Conservation (phyloP, 2,113 vertebrate species). For the Phalacrocorax brasilianus region DNA sequence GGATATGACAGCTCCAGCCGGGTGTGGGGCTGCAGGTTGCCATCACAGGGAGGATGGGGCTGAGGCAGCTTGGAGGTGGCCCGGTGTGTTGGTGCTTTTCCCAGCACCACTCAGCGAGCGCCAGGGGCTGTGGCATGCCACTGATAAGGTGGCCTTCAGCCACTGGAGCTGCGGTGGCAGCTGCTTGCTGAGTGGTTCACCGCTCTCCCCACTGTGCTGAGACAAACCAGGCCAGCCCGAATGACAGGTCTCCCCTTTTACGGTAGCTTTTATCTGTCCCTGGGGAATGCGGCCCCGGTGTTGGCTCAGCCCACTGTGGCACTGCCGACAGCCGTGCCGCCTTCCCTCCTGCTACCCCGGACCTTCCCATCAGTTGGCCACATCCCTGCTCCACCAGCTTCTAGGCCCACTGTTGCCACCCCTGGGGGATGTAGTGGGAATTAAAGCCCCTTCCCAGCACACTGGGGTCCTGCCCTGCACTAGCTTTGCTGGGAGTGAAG, state of each 20-base stretch:
- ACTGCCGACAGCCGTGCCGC: fast-evolving
- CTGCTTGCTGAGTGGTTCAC: not conserved
- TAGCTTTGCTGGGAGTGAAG: not conserved
- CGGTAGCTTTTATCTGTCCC: conserved; percentile 61
- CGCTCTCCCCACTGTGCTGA: not conserved
- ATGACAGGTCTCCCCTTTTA: conserved; percentile 73
- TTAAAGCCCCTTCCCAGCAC: not conserved
- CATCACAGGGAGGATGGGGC: conserved; percentile 53
- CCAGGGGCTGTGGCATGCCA: not conserved
- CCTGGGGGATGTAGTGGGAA: fast-evolving
- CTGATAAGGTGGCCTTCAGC: not conserved
- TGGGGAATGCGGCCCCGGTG: not conserved
- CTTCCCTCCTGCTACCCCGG: not conserved
- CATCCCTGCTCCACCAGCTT: not conserved
- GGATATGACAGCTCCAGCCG: conserved; percentile 63
- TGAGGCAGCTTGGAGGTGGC: not conserved
- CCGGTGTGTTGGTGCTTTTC: not conserved
- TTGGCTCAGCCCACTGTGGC: not conserved
- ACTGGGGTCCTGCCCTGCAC: fast-evolving
- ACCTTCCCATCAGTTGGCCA: not conserved
- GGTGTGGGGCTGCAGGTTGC: conserved; percentile 73
- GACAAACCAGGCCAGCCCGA: conserved; percentile 42
- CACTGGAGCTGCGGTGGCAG: not conserved
- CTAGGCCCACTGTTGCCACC: fast-evolving
- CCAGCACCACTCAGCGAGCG: fast-evolving